Evolutionary conservation across 2,888 invertebrate genomes (phyloP).

Genomic region (Clanis bilineata): DNA sequence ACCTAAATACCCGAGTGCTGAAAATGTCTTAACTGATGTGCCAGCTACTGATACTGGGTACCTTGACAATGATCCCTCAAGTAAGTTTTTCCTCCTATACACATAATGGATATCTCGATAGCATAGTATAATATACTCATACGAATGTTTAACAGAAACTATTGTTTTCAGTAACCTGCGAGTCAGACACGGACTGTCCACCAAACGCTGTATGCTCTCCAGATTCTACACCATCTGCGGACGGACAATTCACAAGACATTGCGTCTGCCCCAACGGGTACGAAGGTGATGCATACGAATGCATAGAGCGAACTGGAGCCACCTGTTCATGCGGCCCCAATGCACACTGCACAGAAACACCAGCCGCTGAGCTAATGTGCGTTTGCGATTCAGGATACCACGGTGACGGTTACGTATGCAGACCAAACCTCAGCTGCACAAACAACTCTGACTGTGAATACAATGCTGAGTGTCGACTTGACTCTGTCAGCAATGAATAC

Average conservation of each 20-base stretch:
- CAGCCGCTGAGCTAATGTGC: constrained; percentile 85
- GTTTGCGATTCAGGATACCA: constrained; percentile 90
- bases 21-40: neutral
- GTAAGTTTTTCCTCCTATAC: constrained; percentile 41
- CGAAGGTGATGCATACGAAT: constrained; percentile 91
- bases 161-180: constrained; percentile 84
- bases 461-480: constrained; percentile 88
- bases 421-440: constrained; percentile 84
- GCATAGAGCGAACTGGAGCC: constrained; percentile 76
- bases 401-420: constrained; percentile 92
- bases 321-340: constrained; percentile 86
- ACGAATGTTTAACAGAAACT: neutral
- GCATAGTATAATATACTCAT: neutral
- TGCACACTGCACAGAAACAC: constrained; percentile 88
- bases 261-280: constrained; percentile 93
- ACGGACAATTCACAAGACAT: constrained; percentile 57
- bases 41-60: constrained; percentile 1
- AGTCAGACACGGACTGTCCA: constrained; percentile 90
- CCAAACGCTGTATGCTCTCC: constrained; percentile 89
- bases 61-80: constrained; percentile 38
- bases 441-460: constrained; percentile 85
- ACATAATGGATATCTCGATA: neutral
- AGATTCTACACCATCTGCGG: constrained; percentile 52
- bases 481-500: constrained; percentile 79
- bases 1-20: neutral